Conservation (phyloP, 2,888 invertebrate species). For the Gastrophysa polygoni region DNA sequence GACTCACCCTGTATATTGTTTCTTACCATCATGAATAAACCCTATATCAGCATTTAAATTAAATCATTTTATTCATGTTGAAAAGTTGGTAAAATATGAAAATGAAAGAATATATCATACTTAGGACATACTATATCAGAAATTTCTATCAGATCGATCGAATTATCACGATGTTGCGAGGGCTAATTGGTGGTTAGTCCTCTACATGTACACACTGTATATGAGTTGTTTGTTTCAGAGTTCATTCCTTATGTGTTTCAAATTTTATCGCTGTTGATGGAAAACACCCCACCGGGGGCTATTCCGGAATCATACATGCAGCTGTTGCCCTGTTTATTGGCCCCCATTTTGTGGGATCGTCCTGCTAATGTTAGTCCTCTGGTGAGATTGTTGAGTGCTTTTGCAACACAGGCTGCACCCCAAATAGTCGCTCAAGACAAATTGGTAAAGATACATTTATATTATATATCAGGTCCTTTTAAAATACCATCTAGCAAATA, state of each 20-base stretch:
- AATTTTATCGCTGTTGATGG: conserved; percentile 90
- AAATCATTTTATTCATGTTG: too few species aligned
- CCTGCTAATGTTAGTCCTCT: conserved; percentile 93
- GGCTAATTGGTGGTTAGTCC: too few species aligned
- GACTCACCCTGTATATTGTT: too few species aligned
- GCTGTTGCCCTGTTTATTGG: conserved; percentile 86
- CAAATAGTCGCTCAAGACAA: conserved; percentile 74
- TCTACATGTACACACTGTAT: too few species aligned
- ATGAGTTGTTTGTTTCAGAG: conserved; percentile 64
- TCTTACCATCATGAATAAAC: too few species aligned
- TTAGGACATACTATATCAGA: too few species aligned
- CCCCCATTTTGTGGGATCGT: conserved; percentile 92
- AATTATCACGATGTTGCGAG: too few species aligned
- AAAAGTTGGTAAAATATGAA: too few species aligned
- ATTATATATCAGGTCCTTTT: conserved; percentile 2
- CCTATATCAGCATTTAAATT: too few species aligned
- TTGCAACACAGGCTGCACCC: conserved; percentile 73
- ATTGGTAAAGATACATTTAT: conserved; percentile 64
- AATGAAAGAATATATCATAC: too few species aligned
- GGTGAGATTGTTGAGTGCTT: conserved; percentile 89
- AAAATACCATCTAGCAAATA: too few species aligned
- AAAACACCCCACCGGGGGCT: conserved; percentile 63
- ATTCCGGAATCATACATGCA: conserved; percentile 86
- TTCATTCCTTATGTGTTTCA: conserved; percentile 99
- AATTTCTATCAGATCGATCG: too few species aligned